phyloP scores from a whole-genome alignment of 1,140 invertebrate genomes.

The Sesamia nonagrioides region DNA sequence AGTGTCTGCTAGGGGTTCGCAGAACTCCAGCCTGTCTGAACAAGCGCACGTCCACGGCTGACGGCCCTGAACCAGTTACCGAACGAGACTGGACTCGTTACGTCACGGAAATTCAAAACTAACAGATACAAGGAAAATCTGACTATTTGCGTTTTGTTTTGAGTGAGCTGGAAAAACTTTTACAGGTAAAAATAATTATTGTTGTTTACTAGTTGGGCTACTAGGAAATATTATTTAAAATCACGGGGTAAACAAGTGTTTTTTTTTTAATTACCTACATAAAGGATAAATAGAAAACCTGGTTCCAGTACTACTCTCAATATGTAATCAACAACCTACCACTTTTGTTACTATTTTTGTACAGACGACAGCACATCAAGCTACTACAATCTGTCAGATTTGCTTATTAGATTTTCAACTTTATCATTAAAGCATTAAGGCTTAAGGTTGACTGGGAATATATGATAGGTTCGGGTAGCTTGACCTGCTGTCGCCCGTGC shows the following conservation, averaged over 20 bases:
- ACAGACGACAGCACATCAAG: too few species aligned
- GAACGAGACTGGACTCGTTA: conserved; percentile 57
- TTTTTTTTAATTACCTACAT: neutral
- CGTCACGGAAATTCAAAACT: conserved; percentile 37
- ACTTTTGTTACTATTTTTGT: too few species aligned
- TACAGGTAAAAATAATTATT: neutral
- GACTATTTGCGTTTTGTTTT: conserved; percentile 17
- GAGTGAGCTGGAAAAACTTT: neutral
- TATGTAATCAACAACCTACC: too few species aligned
- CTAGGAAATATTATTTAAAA: neutral
- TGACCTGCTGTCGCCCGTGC: too few species aligned
- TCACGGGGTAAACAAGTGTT: neutral
- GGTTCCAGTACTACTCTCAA: too few species aligned
- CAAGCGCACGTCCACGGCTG: neutral
- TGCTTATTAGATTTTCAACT: too few species aligned
- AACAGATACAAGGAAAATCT: neutral
- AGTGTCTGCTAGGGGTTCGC: conserved; percentile 52
- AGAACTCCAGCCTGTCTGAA: conserved; percentile 61
- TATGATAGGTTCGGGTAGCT: too few species aligned
- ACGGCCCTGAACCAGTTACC: conserved; percentile 70
- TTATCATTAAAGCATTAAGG: too few species aligned
- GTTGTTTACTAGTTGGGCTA: too few species aligned
- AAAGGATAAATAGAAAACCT: too few species aligned
- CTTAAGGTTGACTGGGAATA: too few species aligned
- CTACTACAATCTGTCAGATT: too few species aligned